Evolutionary conservation across 1,140 invertebrate species (phyloP).

Genomic region (Drosophila neocordata): DNA sequence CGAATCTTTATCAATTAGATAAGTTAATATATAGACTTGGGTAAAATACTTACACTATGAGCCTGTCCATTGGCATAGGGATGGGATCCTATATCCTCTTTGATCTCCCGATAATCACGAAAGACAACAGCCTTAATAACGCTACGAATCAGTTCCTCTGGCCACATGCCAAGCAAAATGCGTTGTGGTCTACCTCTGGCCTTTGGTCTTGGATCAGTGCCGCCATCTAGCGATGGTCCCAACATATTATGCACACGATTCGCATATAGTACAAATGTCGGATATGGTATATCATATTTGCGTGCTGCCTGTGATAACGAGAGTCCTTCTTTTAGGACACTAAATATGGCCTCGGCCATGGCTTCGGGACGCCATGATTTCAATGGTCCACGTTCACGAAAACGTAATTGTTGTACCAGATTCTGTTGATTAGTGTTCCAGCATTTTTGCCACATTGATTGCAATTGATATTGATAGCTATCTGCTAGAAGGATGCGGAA

Average conservation of each 20-base stretch:
- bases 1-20: too few species aligned
- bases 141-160: conserved; percentile 94
- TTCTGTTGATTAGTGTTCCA: conserved; percentile 94
- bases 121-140: conserved; percentile 96
- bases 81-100: conserved; percentile 86
- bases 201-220: conserved; percentile 93
- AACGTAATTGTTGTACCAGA: conserved; percentile 93
- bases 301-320: conserved; percentile 94
- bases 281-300: conserved; percentile 97
- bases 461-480: conserved; percentile 96
- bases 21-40: background rate
- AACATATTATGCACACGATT: conserved; percentile 97
- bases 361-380: conserved; percentile 97
- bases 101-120: conserved; percentile 90
- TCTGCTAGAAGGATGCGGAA: conserved; percentile 86
- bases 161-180: conserved; percentile 94
- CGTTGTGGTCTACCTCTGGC: conserved; percentile 94
- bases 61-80: conserved; percentile 84
- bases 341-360: conserved; percentile 96
- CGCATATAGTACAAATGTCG: conserved; percentile 96
- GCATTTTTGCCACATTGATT: conserved; percentile 97
- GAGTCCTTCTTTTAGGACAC: conserved; percentile 94
- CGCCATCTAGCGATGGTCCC: conserved; percentile 93
- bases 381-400: conserved; percentile 94
- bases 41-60: conserved; percentile 64